These are phyloP conservation scores for Alosa sapidissima DNA, from an alignment of 2,797 vertebrate genomes.

Conservation along the genomic window DNA sequence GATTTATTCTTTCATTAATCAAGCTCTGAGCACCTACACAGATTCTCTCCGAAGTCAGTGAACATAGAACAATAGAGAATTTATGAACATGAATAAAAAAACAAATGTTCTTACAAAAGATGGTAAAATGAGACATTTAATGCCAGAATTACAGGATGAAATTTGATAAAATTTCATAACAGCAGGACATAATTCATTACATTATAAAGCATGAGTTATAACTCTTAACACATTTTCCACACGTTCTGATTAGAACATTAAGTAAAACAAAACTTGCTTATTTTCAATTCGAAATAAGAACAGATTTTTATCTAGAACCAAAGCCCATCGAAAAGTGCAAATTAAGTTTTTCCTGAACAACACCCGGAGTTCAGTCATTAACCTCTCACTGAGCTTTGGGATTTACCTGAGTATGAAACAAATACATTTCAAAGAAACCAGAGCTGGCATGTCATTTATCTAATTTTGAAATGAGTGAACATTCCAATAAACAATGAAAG, in stretches of 20 bases:
- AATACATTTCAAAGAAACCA: constrained; percentile 1
- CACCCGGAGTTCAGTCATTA: background rate
- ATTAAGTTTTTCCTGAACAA: background rate
- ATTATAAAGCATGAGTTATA: background rate
- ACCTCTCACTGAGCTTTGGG: background rate
- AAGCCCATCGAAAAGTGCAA: background rate
- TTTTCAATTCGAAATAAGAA: background rate
- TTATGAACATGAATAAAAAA: background rate
- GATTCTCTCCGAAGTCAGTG: background rate
- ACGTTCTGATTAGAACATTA: background rate
- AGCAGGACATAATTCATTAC: background rate
- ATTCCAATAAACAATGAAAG: background rate
- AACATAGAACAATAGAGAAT: background rate
- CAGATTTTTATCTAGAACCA: background rate
- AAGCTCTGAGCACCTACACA: background rate
- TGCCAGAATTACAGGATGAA: background rate
- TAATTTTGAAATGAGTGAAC: constrained; percentile 16
- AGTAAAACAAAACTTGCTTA: background rate
- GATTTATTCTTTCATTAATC: constrained; percentile 1
- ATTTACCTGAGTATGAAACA: background rate
- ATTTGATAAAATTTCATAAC: background rate
- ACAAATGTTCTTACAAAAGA: background rate
- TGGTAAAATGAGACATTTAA: background rate
- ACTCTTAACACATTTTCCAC: background rate
- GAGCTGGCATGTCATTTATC: background rate